Evolutionary conservation across 2,888 invertebrate genomes (phyloP).

Genomic region (Nomada flava): DNA sequence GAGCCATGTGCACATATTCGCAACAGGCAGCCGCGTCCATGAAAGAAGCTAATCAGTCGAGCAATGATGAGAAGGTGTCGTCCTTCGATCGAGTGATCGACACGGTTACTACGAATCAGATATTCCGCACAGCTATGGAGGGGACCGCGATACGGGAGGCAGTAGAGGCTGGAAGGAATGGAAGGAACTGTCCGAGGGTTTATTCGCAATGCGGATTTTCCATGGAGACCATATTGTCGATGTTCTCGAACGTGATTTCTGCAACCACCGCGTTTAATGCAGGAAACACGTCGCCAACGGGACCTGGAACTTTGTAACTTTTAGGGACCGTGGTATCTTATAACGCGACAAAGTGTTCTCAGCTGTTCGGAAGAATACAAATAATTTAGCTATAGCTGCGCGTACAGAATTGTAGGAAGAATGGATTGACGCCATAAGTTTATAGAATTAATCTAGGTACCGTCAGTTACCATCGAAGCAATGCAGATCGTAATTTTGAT

Average conservation of each 20-base stretch:
- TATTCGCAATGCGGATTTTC: conserved; percentile 85
- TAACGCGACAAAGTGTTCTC: background rate
- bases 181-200: conserved; percentile 82
- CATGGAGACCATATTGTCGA: conserved; percentile 79
- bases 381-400: background rate
- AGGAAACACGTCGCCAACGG: conserved; percentile 54
- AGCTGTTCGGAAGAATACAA: too few relatives aligned
- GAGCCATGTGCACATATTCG: conserved; percentile 88
- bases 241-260: conserved; percentile 77
- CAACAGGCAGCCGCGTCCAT: conserved; percentile 86
- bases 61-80: conserved; percentile 70
- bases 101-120: conserved; percentile 78
- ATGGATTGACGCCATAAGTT: conserved; percentile 9
- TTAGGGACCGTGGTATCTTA: background rate
- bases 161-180: conserved; percentile 84
- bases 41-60: conserved; percentile 62
- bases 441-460: background rate
- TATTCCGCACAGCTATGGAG: conserved; percentile 82
- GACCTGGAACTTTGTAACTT: conserved; percentile 54
- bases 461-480: conserved; percentile 1
- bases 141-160: conserved; percentile 86
- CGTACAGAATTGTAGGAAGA: background rate
- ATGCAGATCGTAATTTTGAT: background rate
- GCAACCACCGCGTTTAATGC: conserved; percentile 61
- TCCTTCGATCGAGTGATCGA: conserved; percentile 79